A percentile compares a stretch with the other conserved stretches of the same genome.
These are phyloP conservation scores for Tinamus major DNA, from an alignment of 2,797 vertebrate genomes.

Conservation along the genomic window DNA sequence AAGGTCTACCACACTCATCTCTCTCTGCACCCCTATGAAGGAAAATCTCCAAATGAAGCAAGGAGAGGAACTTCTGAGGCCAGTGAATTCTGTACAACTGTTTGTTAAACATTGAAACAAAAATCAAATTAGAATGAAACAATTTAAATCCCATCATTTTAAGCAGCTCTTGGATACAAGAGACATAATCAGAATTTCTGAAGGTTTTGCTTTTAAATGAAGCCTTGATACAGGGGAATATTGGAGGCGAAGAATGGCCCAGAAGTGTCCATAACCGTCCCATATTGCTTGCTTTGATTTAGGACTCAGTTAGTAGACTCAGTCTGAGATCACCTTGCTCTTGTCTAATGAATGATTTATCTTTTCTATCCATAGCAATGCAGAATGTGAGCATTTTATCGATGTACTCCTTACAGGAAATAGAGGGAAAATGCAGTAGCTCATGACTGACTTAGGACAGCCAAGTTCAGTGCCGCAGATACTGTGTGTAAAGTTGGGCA, in stretches of 20 bases:
- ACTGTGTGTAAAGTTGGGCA: not conserved
- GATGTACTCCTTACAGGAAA: not conserved
- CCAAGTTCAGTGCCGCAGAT: not conserved
- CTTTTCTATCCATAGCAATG: not conserved
- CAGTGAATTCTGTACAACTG: not conserved
- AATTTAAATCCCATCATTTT: not conserved
- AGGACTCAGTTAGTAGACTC: not conserved
- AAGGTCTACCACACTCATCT: conserved; percentile 21
- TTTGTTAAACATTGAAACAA: not conserved
- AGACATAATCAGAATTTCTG: not conserved
- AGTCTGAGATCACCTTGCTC: not conserved
- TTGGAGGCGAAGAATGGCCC: not conserved
- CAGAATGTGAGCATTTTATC: not conserved
- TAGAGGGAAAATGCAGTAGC: not conserved
- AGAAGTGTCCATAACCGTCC: not conserved
- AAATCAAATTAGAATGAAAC: not conserved
- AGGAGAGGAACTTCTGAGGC: not conserved
- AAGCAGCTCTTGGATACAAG: not conserved
- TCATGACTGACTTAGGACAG: not conserved
- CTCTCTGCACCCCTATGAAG: not conserved
- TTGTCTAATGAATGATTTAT: not conserved
- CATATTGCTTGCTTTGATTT: not conserved
- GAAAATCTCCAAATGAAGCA: not conserved
- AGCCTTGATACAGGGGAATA: not conserved
- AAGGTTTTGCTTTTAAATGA: not conserved